These are phyloP conservation scores for Periophthalmus magnuspinnatus DNA, from an alignment of 2,797 vertebrate species.

Conservation along the genomic window DNA sequence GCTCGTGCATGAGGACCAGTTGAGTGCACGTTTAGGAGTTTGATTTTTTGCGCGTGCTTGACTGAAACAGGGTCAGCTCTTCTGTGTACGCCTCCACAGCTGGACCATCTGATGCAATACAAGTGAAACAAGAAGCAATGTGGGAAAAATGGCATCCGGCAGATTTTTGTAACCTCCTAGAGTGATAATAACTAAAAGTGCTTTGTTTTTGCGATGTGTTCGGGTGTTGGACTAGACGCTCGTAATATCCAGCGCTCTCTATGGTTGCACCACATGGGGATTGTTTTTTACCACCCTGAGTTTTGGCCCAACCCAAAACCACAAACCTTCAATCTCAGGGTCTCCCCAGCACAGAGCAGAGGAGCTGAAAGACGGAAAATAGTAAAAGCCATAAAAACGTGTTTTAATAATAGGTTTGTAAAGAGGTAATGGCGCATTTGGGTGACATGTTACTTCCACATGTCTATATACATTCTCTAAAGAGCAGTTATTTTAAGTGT, in stretches of 20 bases:
- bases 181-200: conserved; percentile 32
- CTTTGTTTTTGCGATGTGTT: conserved; percentile 25
- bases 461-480: conserved; percentile 19
- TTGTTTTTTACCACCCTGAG: conserved; percentile 54
- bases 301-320: conserved; percentile 70
- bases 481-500: background rate
- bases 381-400: conserved; percentile 34
- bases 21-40: conserved; percentile 8
- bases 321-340: conserved; percentile 52
- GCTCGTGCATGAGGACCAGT: conserved; percentile 2
- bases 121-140: conserved; percentile 64
- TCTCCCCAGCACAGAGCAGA: conserved; percentile 35
- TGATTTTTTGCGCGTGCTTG: conserved; percentile 14
- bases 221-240: conserved; percentile 21
- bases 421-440: conserved; percentile 28
- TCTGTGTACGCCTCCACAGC: conserved; percentile 64
- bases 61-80: conserved; percentile 59
- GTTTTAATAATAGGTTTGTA: conserved; percentile 39
- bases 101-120: conserved; percentile 79
- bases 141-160: conserved; percentile 22
- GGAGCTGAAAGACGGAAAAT: conserved; percentile 41
- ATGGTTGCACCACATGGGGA: conserved; percentile 41
- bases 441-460: conserved; percentile 33
- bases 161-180: conserved; percentile 42
- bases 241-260: conserved; percentile 32